Evolutionary conservation across 2,797 vertebrate species (phyloP).

Genomic region (Anniella stebbinsi): DNA sequence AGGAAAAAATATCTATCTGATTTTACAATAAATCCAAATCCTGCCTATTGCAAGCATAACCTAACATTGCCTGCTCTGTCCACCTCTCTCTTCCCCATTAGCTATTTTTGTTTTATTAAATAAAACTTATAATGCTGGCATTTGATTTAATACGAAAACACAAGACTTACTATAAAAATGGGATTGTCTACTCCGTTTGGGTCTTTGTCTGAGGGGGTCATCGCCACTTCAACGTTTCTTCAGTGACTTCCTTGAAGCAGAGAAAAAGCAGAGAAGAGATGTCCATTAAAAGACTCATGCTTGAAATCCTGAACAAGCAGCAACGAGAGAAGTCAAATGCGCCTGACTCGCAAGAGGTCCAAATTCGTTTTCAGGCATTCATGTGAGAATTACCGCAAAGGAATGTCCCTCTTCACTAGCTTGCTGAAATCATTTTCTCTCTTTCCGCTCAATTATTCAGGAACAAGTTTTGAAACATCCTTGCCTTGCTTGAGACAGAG

Average conservation of each 20-base stretch:
- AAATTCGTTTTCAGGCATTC: conserved; percentile 46
- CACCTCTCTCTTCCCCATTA: fast-evolving
- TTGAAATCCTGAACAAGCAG: not conserved
- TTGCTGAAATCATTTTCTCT: conserved; percentile 65
- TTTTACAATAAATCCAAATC: not conserved
- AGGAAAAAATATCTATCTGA: not conserved
- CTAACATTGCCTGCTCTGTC: not conserved
- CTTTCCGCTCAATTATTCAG: conserved; percentile 58
- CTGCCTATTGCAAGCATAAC: not conserved
- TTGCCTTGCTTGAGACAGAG: conserved; percentile 32
- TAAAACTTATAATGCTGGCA: not conserved
- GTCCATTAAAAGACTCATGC: conserved; percentile 38
- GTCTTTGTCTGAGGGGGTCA: conserved; percentile 81
- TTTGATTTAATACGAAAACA: conserved; percentile 31
- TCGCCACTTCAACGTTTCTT: conserved; percentile 64
- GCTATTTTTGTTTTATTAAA: conserved; percentile 5
- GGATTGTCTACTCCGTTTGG: conserved; percentile 82
- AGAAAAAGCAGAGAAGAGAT: conserved; percentile 37
- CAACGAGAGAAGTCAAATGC: conserved; percentile 24
- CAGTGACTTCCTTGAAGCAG: conserved; percentile 38
- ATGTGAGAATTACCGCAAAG: conserved; percentile 56
- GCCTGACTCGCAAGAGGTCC: conserved; percentile 29
- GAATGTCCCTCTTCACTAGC: conserved; percentile 54
- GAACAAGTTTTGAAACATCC: conserved; percentile 15
- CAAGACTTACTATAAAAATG: conserved; percentile 85